These are phyloP conservation scores for Parauchenoglanis ngamensis DNA, from an alignment of 2,797 vertebrate genomes.

Conservation along the genomic window DNA sequence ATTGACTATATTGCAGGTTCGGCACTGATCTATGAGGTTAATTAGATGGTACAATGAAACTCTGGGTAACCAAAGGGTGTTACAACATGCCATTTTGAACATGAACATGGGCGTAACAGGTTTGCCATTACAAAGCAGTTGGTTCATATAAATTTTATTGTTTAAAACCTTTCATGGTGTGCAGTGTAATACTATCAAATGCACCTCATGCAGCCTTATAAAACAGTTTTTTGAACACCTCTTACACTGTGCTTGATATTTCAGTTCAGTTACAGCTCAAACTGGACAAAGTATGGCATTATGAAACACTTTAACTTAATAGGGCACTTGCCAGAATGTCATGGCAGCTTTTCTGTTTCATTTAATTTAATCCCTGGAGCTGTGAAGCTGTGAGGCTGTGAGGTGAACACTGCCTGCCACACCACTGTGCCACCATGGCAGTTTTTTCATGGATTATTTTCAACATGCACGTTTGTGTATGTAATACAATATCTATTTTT, in stretches of 20 bases:
- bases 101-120: background rate
- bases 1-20: too few species aligned
- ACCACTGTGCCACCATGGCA: background rate
- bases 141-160: background rate
- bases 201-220: background rate
- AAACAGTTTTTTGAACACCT: background rate
- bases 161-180: background rate
- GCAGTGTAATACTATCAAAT: background rate
- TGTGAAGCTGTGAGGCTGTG: background rate
- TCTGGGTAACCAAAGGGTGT: background rate
- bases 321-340: constrained; percentile 5
- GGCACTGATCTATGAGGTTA: too few species aligned
- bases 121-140: background rate
- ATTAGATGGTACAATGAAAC: background rate
- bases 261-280: background rate
- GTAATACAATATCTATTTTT: background rate
- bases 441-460: background rate
- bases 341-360: constrained; percentile 10
- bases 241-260: constrained; percentile 22
- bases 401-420: background rate
- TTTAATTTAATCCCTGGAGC: background rate
- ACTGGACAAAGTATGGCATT: background rate
- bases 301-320: constrained; percentile 17
- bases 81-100: background rate
- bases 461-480: background rate